Conservation (phyloP, 2,113 vertebrate species). For the Myrmophylax atrothorax region DNA sequence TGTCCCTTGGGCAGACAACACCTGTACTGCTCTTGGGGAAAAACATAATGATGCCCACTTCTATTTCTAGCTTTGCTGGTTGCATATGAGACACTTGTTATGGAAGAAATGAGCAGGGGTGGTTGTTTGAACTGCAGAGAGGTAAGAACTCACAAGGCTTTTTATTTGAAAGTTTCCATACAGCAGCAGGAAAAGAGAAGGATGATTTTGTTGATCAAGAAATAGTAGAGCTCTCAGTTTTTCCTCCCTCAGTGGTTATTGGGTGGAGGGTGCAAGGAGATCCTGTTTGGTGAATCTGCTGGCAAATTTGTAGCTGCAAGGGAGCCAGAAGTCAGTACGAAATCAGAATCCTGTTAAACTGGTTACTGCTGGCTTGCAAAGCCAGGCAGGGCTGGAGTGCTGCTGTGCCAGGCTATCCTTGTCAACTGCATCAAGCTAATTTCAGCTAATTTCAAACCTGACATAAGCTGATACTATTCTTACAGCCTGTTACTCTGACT, state of each 20-base stretch:
- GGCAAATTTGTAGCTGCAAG: neutral
- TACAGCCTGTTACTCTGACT: neutral
- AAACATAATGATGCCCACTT: neutral
- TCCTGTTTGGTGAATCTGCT: neutral
- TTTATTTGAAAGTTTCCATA: neutral
- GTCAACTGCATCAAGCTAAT: neutral
- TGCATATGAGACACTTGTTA: neutral
- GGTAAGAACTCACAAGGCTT: neutral
- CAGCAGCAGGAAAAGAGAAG: neutral
- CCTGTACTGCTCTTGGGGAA: neutral
- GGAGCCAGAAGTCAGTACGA: neutral
- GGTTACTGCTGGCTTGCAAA: neutral
- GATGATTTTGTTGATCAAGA: neutral
- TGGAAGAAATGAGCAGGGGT: neutral
- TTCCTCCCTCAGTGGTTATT: neutral
- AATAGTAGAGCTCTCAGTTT: neutral
- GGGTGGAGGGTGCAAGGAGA: neutral
- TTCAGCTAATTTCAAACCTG: constrained; percentile 25
- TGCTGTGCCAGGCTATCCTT: neutral
- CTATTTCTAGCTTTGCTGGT: constrained; percentile 18
- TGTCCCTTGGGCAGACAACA: neutral
- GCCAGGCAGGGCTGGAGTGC: neutral
- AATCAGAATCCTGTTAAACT: neutral
- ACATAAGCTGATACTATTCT: neutral
- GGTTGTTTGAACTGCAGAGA: neutral